Evolutionary conservation across 37 sponge, comb jelly and placozoan species (phyloP), one percentile per base, ranked within the genome.

Genomic region (Theonella swinhoei): DNA sequence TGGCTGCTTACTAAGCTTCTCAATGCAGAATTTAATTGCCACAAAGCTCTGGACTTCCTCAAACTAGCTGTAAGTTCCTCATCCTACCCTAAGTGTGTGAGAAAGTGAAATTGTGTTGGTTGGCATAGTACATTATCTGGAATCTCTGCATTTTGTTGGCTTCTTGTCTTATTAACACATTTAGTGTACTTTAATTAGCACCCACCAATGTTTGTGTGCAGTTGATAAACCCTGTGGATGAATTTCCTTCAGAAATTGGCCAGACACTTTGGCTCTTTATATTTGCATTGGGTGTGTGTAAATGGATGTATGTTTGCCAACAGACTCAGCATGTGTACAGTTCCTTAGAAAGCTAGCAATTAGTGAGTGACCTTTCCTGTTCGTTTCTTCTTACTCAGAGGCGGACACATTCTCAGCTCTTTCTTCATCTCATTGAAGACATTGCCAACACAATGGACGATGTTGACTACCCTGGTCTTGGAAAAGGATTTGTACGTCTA

Each of bases 1-100:
- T 95, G 85, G 78, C 83, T 95, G 17, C 60, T 95, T 47, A 95
- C 95, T 0, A 91, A 92, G 75, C 54, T 88, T 0, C 82, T 95
- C 39, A 91, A 91, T 80, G 93, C 95, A 5, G 95, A 95, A 71
- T 64, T 81, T 17, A 87, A 73, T 38, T 91, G 91, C 23, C 79
- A 84, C 54, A 31, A 80, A 26, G 88, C 92, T 35, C 85, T 89
- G 2, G 75, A 74, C 68, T 95, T 95, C 77, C 78, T 63, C 32
- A 83, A 85, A 72, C 84, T 95, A 30, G 88, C 94, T 41, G 94
- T 94, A 68, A 77, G 90, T 58, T 77, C 87, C 33, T 19, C 0
- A 59, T n/a, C n/a, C n/a, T n/a, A n/a, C n/a, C n/a, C n/a, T n/a
- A n/a, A n/a, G n/a, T n/a, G n/a, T 33, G 14, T 68, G 17, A 69